Percentiles rank a stretch among this genome's conserved stretches.
These are phyloP conservation scores for Desoria tigrina DNA, from an alignment of 2,888 invertebrate genomes.

Conservation along the genomic window DNA sequence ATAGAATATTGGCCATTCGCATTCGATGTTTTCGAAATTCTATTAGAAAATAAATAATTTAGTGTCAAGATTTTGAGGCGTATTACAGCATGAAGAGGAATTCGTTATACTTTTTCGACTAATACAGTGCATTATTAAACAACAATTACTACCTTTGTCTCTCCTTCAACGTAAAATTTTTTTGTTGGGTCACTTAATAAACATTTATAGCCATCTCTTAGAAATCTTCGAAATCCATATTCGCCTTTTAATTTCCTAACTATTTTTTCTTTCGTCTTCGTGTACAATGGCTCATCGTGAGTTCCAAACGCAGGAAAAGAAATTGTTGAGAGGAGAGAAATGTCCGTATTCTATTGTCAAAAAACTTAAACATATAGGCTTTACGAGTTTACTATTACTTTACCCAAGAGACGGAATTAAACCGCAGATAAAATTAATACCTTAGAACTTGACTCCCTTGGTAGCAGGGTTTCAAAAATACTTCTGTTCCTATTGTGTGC, in stretches of 20 bases:
- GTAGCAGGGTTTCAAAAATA: conserved; percentile 96
- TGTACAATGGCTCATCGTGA: conserved; percentile 87
- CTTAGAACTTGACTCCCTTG: conserved; percentile 97
- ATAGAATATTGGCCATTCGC: conserved; percentile 97
- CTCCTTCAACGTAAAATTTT: conserved; percentile 83
- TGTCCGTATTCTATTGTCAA: conserved; percentile 78
- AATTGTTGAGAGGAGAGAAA: conserved; percentile 85
- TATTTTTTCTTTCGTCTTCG: conserved; percentile 82
- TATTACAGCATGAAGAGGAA: neutral
- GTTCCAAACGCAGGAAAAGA: conserved; percentile 98
- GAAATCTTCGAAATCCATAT: conserved; percentile 91
- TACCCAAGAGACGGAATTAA: too few relatives aligned
- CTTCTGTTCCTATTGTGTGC: conserved; percentile 98
- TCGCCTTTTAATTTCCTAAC: conserved; percentile 78
- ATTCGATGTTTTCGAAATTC: conserved; percentile 93
- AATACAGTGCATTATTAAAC: neutral
- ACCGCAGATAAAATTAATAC: conserved; percentile 60
- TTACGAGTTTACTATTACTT: neutral
- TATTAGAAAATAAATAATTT: conserved; percentile 54
- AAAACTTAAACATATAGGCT: neutral
- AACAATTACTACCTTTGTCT: conserved; percentile 71
- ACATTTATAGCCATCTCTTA: conserved; percentile 90
- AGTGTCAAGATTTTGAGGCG: neutral
- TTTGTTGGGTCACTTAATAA: conserved; percentile 78
- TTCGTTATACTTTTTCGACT: neutral